phyloP scores from a whole-genome alignment of 1,140 invertebrate genomes.

The Magallana gigas region DNA sequence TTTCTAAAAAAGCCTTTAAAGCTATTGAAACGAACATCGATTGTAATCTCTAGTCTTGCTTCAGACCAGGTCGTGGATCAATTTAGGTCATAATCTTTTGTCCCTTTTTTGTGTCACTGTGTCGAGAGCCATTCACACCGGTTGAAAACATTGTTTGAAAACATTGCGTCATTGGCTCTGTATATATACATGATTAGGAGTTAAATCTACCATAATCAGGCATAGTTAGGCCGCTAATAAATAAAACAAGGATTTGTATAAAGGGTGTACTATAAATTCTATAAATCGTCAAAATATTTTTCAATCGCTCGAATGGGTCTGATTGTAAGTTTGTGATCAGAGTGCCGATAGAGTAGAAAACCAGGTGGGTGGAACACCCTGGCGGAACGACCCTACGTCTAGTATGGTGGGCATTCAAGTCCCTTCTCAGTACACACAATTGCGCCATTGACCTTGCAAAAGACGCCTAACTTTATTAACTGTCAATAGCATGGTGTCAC shows the following conservation, averaged over 20 bases:
- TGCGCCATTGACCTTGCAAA: too few relatives aligned
- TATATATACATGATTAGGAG: neutral
- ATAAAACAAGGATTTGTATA: neutral
- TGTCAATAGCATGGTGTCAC: too few relatives aligned
- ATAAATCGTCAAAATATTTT: conserved; percentile 1
- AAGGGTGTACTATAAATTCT: conserved; percentile 22
- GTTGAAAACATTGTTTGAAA: neutral
- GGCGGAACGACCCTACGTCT: conserved; percentile 18
- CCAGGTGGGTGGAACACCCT: neutral
- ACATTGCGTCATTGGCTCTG: neutral
- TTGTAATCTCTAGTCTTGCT: neutral
- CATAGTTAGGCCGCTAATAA: neutral
- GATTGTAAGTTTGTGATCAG: neutral
- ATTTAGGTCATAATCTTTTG: neutral
- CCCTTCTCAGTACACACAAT: too few relatives aligned
- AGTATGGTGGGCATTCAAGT: neutral
- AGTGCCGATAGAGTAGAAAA: neutral
- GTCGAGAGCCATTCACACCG: neutral
- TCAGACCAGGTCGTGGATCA: neutral
- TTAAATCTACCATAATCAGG: neutral
- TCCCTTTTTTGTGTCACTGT: neutral
- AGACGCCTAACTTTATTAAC: too few relatives aligned
- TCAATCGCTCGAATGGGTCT: neutral
- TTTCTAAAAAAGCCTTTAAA: neutral
- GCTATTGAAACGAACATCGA: neutral